phyloP scores from a whole-genome alignment of 2,113 vertebrate species.

The Brachirus orientalis region DNA sequence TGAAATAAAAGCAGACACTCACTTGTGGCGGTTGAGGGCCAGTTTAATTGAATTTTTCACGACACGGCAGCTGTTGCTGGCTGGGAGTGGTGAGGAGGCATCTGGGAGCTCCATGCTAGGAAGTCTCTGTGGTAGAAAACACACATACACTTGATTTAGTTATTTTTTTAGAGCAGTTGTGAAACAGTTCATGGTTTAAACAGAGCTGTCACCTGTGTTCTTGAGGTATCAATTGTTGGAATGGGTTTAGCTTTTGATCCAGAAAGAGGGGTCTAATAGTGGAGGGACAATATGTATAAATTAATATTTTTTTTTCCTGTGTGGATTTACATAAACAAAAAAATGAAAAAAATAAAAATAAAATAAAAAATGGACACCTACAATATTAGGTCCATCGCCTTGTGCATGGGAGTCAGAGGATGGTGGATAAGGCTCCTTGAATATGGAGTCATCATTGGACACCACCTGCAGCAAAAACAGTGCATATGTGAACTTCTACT shows the following conservation, averaged over 20 bases:
- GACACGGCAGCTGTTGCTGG: conserved; percentile 88
- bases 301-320: background rate
- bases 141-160: background rate
- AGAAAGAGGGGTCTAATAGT: conserved; percentile 72
- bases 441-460: conserved; percentile 75
- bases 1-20: conserved; percentile 28
- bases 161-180: background rate
- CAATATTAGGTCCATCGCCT: conserved; percentile 69
- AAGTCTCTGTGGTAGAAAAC: conserved; percentile 84
- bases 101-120: conserved; percentile 97
- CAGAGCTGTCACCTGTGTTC: conserved; percentile 87
- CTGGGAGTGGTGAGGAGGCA: conserved; percentile 92
- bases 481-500: background rate
- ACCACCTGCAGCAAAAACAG: conserved; percentile 47
- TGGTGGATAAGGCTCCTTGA: conserved; percentile 82
- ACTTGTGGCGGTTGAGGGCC: conserved; percentile 91
- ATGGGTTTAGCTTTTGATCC: conserved; percentile 86
- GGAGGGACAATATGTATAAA: conserved; percentile 1
- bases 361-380: conserved; percentile 29
- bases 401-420: conserved; percentile 67
- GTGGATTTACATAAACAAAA: background rate
- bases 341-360: background rate
- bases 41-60: conserved; percentile 97
- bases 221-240: conserved; percentile 88
- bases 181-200: background rate